Evolutionary conservation across 2,113 vertebrate species (phyloP).

Genomic region (Cynoglossus semilaevis): DNA sequence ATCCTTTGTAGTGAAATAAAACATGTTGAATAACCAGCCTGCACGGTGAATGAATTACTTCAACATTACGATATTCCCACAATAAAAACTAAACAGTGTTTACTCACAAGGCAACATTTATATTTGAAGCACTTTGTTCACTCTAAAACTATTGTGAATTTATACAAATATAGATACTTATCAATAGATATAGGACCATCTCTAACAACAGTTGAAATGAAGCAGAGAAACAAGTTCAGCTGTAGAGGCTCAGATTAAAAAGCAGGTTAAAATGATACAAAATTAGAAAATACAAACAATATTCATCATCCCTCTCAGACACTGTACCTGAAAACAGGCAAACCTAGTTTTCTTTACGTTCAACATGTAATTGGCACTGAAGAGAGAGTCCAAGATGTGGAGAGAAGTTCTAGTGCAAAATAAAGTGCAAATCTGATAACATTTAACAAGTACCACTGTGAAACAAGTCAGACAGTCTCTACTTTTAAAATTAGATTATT

Average conservation of each 20-base stretch:
- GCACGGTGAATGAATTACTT: constrained; percentile 14
- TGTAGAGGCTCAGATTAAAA: constrained; percentile 23
- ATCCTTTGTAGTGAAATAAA: constrained; percentile 35
- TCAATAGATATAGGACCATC: neutral
- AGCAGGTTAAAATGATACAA: constrained; percentile 3
- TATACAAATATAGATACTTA: neutral
- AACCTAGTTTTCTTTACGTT: neutral
- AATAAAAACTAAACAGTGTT: constrained; percentile 19
- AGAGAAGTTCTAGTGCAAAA: too few relatives aligned
- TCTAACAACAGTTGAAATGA: constrained; percentile 4
- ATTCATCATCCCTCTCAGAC: neutral
- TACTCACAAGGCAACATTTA: constrained; percentile 43
- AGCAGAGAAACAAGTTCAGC: constrained; percentile 15
- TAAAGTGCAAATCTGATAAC: too few relatives aligned
- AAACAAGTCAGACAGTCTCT: too few relatives aligned
- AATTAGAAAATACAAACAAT: neutral
- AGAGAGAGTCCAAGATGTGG: neutral
- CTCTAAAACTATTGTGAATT: neutral
- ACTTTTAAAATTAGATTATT: too few relatives aligned
- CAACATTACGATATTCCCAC: constrained; percentile 21
- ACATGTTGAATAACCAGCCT: neutral
- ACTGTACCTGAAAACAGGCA: neutral
- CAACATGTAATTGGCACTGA: too few relatives aligned
- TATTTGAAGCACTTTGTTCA: constrained; percentile 14
- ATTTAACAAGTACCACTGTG: too few relatives aligned